Conservation (phyloP, 2,113 vertebrate species). For the Rhinoderma darwinii region DNA sequence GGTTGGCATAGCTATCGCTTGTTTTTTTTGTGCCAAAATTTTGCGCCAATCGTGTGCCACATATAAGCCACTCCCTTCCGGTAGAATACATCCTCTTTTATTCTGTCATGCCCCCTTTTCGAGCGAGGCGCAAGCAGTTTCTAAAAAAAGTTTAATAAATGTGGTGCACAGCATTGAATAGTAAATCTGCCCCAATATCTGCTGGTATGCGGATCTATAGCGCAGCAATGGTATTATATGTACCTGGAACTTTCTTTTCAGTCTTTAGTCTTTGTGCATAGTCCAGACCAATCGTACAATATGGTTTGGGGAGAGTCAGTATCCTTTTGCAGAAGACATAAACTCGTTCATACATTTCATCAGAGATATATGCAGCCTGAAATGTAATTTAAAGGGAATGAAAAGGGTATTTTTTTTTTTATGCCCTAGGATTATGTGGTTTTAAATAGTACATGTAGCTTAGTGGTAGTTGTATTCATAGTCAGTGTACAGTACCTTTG, state of each 20-base stretch:
- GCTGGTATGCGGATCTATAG: not conserved
- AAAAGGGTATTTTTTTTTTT: not conserved
- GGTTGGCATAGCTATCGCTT: too few relatives aligned
- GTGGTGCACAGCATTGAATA: too few relatives aligned
- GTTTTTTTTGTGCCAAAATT: too few relatives aligned
- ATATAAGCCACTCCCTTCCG: too few relatives aligned
- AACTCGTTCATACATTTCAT: conserved; percentile 83
- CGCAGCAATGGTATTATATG: not conserved
- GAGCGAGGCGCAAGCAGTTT: too few relatives aligned
- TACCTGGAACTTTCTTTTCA: conserved; percentile 82
- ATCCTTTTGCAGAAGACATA: conserved; percentile 86
- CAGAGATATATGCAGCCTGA: conserved; percentile 83
- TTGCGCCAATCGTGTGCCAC: too few relatives aligned
- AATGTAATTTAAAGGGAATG: not conserved
- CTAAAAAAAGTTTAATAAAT: too few relatives aligned
- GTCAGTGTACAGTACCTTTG: conserved; percentile 77
- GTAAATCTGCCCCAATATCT: too few relatives aligned
- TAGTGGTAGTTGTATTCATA: not conserved
- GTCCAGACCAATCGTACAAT: conserved; percentile 84
- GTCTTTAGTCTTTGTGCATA: conserved; percentile 81
- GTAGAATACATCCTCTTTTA: too few relatives aligned
- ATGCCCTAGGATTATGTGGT: not conserved
- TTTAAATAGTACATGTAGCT: not conserved
- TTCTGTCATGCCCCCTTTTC: too few relatives aligned
- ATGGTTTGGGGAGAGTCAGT: conserved; percentile 87